These are phyloP conservation scores for Gymnocheta viridis DNA, from an alignment of 2,888 invertebrate species.

Conservation along the genomic window DNA sequence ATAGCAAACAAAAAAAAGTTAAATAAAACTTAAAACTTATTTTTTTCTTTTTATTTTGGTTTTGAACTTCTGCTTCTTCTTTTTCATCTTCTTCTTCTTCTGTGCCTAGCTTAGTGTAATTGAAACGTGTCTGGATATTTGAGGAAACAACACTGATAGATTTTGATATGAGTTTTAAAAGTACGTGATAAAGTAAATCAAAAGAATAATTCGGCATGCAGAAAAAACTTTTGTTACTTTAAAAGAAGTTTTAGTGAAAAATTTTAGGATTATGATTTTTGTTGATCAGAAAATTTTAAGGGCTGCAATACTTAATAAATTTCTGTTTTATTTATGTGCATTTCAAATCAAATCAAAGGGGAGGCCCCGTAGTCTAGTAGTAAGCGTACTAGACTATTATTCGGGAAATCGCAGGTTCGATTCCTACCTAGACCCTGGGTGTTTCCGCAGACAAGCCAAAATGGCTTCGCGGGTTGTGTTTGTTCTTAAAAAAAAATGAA, in stretches of 20 bases:
- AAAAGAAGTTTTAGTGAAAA: slow-evolving; percentile 1
- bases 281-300: slow-evolving; percentile 2
- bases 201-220: neutral
- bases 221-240: slow-evolving; percentile 4
- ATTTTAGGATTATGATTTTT: neutral
- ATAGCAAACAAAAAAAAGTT: slow-evolving; percentile 19
- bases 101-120: slow-evolving; percentile 64
- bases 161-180: slow-evolving; percentile 62
- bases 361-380: no score
- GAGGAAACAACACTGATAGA: slow-evolving; percentile 64
- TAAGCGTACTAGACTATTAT: no score
- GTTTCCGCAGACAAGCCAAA: no score
- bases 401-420: no score
- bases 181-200: slow-evolving; percentile 47
- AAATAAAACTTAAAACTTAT: slow-evolving; percentile 22
- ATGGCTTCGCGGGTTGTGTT: no score
- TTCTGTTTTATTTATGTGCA: no score
- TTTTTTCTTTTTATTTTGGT: slow-evolving; percentile 3
- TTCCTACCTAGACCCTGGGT: no score
- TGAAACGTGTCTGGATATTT: slow-evolving; percentile 70
- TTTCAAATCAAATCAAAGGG: no score
- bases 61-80: no score
- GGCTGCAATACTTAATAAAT: neutral
- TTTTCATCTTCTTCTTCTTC: no score
- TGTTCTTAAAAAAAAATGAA: no score